Evolutionary conservation across 2,797 vertebrate species (phyloP), one percentile per base, ranked within the genome.

Genomic region (Pangasius sanitwongsei): DNA sequence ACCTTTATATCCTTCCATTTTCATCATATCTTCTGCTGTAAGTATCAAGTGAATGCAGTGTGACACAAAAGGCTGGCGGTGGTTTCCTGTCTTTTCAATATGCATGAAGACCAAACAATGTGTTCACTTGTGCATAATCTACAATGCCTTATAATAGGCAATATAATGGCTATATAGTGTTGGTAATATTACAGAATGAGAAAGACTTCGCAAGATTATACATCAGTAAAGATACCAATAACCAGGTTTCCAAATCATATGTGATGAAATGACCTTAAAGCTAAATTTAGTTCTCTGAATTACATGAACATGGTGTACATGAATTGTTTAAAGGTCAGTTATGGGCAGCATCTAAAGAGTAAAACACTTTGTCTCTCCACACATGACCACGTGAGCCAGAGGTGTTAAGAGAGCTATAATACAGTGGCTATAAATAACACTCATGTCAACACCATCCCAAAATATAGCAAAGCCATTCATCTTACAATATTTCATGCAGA

Each of bases 401-500:
- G 89, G 88, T 88, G 87, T 82, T 90, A 92, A 92, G 87, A 91
- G 89, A 90, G 93, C 89, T 87, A 88, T 83, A 90, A 93, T 90
- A 93, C 92, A 93, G 91, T 93, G 90, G 91, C 90, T 91, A 93
- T 94, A 95, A 94, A 94, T 94, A 95, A 94, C 92, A 93, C 92
- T 81, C 83, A 81, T 91, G 92, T 92, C 90, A 87, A 92, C 92
- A 92, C 92, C 91, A 93, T 93, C 92, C 93, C 92, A 92, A 92
- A 95, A 94, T 93, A 92, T 93, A 94, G 93, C 92, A 92, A 89
- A 89, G 87, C 88, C 93, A 95, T 96, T 93, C 92, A 95, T 95
- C 95, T 94, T 88, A n/a, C 87, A 89, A 92, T 93, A 86, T 91
- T 89, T 86, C 93, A 92, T 91, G 91, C 85, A 91, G 86, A 92